A percentile compares a stretch with the other conserved stretches of the same genome.
Conservation (phyloP, 2,888 invertebrate genomes). For the Metellina segmentata region DNA sequence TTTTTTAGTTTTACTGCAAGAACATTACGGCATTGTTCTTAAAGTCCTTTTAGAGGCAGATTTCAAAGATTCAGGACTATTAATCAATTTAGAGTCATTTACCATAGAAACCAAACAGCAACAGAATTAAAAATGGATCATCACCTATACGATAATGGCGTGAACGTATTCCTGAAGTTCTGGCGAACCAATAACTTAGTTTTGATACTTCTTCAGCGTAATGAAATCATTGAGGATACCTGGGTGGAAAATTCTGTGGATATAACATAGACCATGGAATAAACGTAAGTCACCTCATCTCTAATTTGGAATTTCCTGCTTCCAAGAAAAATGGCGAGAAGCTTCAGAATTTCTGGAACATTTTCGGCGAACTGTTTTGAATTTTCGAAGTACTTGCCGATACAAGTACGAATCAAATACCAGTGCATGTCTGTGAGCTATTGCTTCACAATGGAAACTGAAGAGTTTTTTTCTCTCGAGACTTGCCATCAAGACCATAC, state of each 20-base stretch:
- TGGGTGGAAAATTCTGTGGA: conserved; percentile 4
- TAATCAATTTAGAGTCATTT: neutral
- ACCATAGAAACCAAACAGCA: conserved; percentile 19
- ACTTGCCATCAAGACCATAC: conserved; percentile 15
- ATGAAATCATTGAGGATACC: neutral
- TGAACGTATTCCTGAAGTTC: conserved; percentile 20
- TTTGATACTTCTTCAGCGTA: neutral
- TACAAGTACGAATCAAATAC: neutral
- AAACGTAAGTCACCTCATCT: conserved; percentile 32
- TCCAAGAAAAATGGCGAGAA: conserved; percentile 28
- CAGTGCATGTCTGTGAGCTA: neutral
- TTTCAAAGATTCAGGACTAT: neutral
- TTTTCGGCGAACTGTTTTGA: conserved; percentile 11
- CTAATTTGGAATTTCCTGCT: conserved; percentile 6
- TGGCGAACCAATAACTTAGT: neutral
- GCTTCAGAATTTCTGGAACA: neutral
- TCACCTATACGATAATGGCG: conserved; percentile 7
- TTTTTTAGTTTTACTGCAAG: too few species aligned
- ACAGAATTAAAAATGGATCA: conserved; percentile 33
- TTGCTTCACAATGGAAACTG: neutral
- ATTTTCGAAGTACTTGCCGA: neutral
- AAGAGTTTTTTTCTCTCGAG: conserved; percentile 9
- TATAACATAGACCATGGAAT: conserved; percentile 20
- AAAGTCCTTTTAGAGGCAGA: too few species aligned
- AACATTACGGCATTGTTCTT: too few species aligned